A percentile compares a stretch with the other conserved stretches of the same genome.
Conservation (phyloP, 2,797 vertebrate genomes). For the Echiichthys vipera region DNA sequence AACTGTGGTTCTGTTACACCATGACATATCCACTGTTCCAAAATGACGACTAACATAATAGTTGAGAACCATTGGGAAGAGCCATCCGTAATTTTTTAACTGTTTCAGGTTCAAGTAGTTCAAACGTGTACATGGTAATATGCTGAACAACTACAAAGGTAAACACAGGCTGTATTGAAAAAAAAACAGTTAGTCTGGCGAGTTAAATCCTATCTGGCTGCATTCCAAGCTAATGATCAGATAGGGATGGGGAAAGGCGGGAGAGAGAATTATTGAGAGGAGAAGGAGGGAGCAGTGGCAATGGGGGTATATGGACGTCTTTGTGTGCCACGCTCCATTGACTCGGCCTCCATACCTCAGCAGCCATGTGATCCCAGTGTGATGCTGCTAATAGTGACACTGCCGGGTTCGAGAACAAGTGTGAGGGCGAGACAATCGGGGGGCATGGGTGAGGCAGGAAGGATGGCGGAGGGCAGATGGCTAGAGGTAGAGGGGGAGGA, state of each 20-base stretch:
- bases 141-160: neutral
- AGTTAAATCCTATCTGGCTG: slow-evolving; percentile 64
- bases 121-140: neutral
- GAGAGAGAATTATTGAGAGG: slow-evolving; percentile 52
- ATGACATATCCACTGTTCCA: slow-evolving; percentile 24
- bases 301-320: slow-evolving; percentile 82
- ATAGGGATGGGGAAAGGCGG: slow-evolving; percentile 51
- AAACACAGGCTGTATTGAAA: neutral
- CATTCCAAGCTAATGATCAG: slow-evolving; percentile 67
- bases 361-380: slow-evolving; percentile 86
- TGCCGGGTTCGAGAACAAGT: slow-evolving; percentile 78
- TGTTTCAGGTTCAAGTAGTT: neutral
- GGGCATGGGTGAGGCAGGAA: neutral
- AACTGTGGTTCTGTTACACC: slow-evolving; percentile 29
- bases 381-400: slow-evolving; percentile 80
- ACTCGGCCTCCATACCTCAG: slow-evolving; percentile 86
- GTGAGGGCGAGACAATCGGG: slow-evolving; percentile 52
- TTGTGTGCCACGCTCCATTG: slow-evolving; percentile 89
- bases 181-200: slow-evolving; percentile 47
- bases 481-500: slow-evolving; percentile 67
- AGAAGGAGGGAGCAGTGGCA: slow-evolving; percentile 78
- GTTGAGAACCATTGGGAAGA: neutral
- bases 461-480: slow-evolving; percentile 30
- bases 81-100: neutral
- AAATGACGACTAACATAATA: neutral